A percentile compares a stretch with the other conserved stretches of the same genome.
Evolutionary conservation across 2,888 invertebrate genomes (phyloP).

Genomic region (Thymelicus acteon): DNA sequence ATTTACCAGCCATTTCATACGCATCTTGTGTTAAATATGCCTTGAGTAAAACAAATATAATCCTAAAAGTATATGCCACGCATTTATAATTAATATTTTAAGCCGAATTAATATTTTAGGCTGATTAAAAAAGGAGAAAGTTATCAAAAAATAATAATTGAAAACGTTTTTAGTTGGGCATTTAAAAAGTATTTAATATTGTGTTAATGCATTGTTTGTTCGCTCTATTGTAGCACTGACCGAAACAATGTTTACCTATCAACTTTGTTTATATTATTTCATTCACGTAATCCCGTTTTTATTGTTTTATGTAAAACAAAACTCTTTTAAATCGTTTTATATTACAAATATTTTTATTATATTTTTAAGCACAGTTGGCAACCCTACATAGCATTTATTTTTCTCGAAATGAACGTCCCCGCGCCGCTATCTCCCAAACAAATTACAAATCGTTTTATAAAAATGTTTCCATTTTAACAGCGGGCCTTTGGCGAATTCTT

Average conservation of each 20-base stretch:
- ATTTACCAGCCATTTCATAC: not conserved
- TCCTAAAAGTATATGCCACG: too few relatives aligned
- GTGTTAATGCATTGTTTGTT: too few relatives aligned
- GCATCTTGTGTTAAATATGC: too few relatives aligned
- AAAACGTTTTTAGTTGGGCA: too few relatives aligned
- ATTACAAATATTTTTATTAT: too few relatives aligned
- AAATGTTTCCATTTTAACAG: slow-evolving; percentile 37
- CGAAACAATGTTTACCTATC: not conserved
- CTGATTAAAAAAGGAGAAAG: too few relatives aligned
- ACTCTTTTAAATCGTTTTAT: not conserved
- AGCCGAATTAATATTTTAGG: too few relatives aligned
- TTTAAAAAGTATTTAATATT: too few relatives aligned
- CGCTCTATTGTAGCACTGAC: too few relatives aligned
- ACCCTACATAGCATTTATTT: slow-evolving; percentile 33
- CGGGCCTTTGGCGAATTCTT: slow-evolving; percentile 25
- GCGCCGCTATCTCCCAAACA: slow-evolving; percentile 33
- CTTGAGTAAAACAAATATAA: too few relatives aligned
- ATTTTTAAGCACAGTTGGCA: not conserved
- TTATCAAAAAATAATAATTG: too few relatives aligned
- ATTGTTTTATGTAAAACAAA: not conserved
- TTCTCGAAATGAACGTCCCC: slow-evolving; percentile 33
- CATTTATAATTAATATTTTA: too few relatives aligned
- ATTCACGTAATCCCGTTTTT: not conserved
- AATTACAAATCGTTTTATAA: slow-evolving; percentile 39
- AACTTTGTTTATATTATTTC: not conserved